Base-by-base conservation (phyloP, 2,797 vertebrate species). In the Sibirionetta formosa region DNA sequence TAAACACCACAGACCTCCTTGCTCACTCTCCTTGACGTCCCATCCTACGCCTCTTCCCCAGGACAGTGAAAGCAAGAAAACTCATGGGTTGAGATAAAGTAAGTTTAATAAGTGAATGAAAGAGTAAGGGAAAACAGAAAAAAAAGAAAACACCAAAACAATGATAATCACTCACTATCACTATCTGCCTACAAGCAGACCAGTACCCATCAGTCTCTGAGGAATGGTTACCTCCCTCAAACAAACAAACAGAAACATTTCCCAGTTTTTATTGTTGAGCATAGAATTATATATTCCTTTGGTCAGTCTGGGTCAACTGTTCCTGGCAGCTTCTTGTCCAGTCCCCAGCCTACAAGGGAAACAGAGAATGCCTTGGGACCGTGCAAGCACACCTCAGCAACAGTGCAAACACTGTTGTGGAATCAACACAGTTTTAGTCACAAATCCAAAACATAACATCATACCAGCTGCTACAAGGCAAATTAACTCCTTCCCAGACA, bases 1-100 rank as follows among this genome's bases (percentile, higher is more conserved):
- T 79, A 3, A 9, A 5, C 27, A 40, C n/a, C 23, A 38, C 20
- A 36, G 4, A 86, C 16, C 19, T 0, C 0, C 29, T 75, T 1
- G 2, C 48, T 84, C 9, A 6, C 15, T 51, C 15, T 77, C 9
- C 9, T 10, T 27, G 9, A 10, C 9, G 3, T 31, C 51, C 51
- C 15, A 53, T 29, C 27, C 27, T 29, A 53, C 2, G 2, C 15
- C 51, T 53, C 27, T 53, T 53, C 27, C 51, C 27, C 51, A 53
- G 51, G 27, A 31, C 51, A 53, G 27, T 31, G 27, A 31, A 17
- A 53, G 51, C 51, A 53, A 53, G 24, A 75, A 78, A 75, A 80
- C 7, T 51, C 6, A 11, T 19, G 11, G 8, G 16, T 38, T 1
- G 1, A 68, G 15, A 7, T 51, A 78, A 51, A 56, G n/a, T 15